Conservation (phyloP, 1,140 invertebrate species). For the Dinoponera quadriceps region DNA sequence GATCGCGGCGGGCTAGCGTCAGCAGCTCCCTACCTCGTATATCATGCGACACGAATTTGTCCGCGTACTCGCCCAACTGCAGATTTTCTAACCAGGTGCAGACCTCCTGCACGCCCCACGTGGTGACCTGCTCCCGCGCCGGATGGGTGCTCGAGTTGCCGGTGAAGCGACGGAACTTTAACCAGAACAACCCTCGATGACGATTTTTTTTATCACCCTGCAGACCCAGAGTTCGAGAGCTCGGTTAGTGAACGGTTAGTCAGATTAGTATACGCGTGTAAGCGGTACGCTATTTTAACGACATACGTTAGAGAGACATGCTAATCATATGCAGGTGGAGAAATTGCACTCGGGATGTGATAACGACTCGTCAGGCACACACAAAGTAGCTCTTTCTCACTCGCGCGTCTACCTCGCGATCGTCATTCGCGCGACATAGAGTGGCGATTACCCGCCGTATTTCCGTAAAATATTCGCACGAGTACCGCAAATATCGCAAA, state of each 20-base stretch:
- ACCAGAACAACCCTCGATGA: slow-evolving; percentile 87
- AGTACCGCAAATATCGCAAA: slow-evolving; percentile 18
- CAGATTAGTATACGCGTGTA: slow-evolving; percentile 53
- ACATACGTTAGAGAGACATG: slow-evolving; percentile 51
- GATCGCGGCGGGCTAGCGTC: slow-evolving; percentile 93
- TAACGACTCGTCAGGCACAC: slow-evolving; percentile 41
- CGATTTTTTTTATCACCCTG: slow-evolving; percentile 87
- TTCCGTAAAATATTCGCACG: slow-evolving; percentile 7
- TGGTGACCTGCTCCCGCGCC: slow-evolving; percentile 85
- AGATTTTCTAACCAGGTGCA: slow-evolving; percentile 95
- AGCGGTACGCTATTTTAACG: slow-evolving; percentile 47
- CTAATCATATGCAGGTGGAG: slow-evolving; percentile 50
- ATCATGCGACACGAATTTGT: slow-evolving; percentile 95
- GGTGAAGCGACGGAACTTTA: slow-evolving; percentile 86
- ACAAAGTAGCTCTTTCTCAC: slow-evolving; percentile 30
- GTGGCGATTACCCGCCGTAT: neutral
- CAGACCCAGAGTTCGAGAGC: slow-evolving; percentile 64
- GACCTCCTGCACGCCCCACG: slow-evolving; percentile 91
- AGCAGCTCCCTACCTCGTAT: slow-evolving; percentile 96
- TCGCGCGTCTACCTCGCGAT: neutral
- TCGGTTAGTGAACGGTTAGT: slow-evolving; percentile 65
- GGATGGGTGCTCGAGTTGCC: slow-evolving; percentile 79
- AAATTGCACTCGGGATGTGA: slow-evolving; percentile 44
- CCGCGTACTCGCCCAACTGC: slow-evolving; percentile 94
- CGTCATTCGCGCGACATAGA: slow-evolving; percentile 1